A percentile compares a stretch with the other conserved stretches of the same genome.
Evolutionary conservation across 2,797 vertebrate species (phyloP).

Genomic region (Sebastes trivittatus): DNA sequence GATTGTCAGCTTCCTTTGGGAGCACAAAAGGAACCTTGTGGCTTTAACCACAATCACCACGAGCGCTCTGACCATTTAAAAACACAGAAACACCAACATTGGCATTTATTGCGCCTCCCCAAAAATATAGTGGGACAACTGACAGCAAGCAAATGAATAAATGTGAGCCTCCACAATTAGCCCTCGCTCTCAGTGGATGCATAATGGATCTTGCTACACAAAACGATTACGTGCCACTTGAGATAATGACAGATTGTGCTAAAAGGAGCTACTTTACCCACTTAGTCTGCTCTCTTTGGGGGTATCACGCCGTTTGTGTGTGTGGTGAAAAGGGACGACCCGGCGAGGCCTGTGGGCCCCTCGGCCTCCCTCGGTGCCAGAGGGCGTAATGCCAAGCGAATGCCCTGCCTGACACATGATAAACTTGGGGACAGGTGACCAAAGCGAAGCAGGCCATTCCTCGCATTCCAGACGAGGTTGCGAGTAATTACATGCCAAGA

Average conservation of each 20-base stretch:
- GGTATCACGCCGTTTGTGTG: conserved; percentile 46
- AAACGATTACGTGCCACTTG: conserved; percentile 59
- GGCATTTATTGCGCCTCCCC: conserved; percentile 35
- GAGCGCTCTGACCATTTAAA: conserved; percentile 28
- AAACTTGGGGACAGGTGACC: conserved; percentile 72
- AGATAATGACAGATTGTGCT: conserved; percentile 72
- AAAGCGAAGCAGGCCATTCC: conserved; percentile 34
- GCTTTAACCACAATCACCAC: conserved; percentile 31
- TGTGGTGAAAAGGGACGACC: conserved; percentile 38
- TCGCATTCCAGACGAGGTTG: conserved; percentile 39
- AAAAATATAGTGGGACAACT: conserved; percentile 57
- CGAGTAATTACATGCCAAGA: conserved; percentile 31
- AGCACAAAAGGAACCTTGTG: conserved; percentile 19
- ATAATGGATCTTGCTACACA: conserved; percentile 59
- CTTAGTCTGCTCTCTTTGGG: conserved; percentile 67
- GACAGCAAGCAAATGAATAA: conserved; percentile 55
- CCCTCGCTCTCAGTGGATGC: conserved; percentile 46
- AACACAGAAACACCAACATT: conserved; percentile 46
- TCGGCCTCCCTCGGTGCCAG: conserved; percentile 39
- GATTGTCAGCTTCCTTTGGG: conserved; percentile 50
- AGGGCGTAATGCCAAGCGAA: conserved; percentile 47
- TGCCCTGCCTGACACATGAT: conserved; percentile 55
- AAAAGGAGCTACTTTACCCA: conserved; percentile 70
- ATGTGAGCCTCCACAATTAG: conserved; percentile 50
- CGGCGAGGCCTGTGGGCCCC: conserved; percentile 13